phyloP scores from a whole-genome alignment of 2,888 invertebrate genomes.

The Myopa tessellatipennis region DNA sequence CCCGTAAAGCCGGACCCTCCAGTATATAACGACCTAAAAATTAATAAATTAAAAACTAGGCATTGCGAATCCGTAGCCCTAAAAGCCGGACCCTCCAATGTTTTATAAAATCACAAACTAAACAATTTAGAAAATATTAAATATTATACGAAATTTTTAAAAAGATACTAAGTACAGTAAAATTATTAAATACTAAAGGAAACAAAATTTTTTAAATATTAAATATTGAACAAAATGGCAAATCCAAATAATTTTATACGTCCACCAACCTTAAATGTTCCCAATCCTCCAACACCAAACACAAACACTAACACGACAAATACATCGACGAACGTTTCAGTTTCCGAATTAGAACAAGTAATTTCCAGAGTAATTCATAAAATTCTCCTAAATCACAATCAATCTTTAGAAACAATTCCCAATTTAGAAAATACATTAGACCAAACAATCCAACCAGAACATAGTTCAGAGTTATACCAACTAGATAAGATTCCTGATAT shows the following conservation, averaged over 20 bases:
- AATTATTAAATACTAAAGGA: neutral
- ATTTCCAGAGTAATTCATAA: too few species aligned
- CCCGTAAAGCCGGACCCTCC: neutral
- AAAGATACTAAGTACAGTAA: too few species aligned
- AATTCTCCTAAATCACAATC: too few species aligned
- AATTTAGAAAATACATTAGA: too few species aligned
- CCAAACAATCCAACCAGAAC: too few species aligned
- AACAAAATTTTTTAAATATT: neutral
- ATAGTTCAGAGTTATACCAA: too few species aligned
- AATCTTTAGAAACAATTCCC: too few species aligned
- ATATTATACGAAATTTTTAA: neutral
- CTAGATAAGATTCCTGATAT: too few species aligned
- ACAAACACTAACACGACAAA: neutral
- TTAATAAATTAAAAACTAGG: neutral
- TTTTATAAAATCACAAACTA: neutral
- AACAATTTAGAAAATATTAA: neutral
- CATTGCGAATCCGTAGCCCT: neutral
- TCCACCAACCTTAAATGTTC: neutral
- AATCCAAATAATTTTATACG: neutral
- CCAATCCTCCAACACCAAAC: neutral
- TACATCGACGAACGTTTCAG: neutral
- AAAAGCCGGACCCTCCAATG: neutral
- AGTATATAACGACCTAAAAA: neutral
- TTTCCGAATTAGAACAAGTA: neutral
- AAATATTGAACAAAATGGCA: neutral